Base-by-base conservation (phyloP, 2,113 vertebrate species). In the Drymodes brunneopygia region DNA sequence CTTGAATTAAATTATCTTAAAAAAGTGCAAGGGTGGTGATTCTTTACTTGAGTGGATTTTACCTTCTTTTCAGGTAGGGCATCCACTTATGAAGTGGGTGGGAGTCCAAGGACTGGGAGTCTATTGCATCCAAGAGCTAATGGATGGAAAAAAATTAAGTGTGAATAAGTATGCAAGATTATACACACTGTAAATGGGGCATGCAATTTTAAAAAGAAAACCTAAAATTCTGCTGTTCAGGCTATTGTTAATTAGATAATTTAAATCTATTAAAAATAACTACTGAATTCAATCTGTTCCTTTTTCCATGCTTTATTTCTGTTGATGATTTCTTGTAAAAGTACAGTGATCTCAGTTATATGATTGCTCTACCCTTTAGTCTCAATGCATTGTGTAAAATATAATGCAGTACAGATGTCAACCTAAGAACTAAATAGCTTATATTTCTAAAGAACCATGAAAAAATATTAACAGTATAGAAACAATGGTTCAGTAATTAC, bases 401-500 rank as follows among this genome's bases (percentile, higher is more conserved):
- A 97, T 95, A 98, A 98, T 97, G 96, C 94, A 97, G 94, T 96
- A 97, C 97, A 97, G 95, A 97, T 97, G 96, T 98, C 98, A 98
- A 71, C 96, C 93, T 93, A 94, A 95, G 92, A 97, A 97, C 97
- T 97, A 97, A 98, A 97, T 98, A 98, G 96, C 96, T 97, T 97
- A 86, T 97, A 98, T 97, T 98, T 98, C 98, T 97, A 96, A 98
- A 98, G 97, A 98, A 95, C 96, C 70, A 81, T 97, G 94, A 97
- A 98, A 98, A 98, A 97, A 97, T 97, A 97, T 98, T 97, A 98
- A 98, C 97, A 86, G 85, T 97, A 92, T 96, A 98, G 98, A 98
- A 98, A 98, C 98, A 98, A 98, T 98, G 92, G 89, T 84, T 96
- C 96, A 67, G 97, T 98, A 98, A 98, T 98, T 98, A 98, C 97